Evolutionary conservation across 1,140 invertebrate species (phyloP).

Genomic region (Drosophila saltans): DNA sequence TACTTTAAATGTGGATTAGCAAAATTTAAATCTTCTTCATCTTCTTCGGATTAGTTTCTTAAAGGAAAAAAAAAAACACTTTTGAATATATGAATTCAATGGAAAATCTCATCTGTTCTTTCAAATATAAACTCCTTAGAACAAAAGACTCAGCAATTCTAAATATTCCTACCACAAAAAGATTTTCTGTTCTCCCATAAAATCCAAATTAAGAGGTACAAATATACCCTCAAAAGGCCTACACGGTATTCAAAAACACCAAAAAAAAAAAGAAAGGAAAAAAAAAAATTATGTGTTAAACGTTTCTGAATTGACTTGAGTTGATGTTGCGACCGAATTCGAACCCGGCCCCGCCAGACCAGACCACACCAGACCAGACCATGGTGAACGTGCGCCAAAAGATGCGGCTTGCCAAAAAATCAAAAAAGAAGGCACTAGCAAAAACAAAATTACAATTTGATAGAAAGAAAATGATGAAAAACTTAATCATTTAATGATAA

Average conservation of each 20-base stretch:
- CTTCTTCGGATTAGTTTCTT: no score
- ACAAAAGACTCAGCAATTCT: no score
- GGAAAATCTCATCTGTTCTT: no score
- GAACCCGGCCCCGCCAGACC: background rate
- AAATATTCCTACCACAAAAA: no score
- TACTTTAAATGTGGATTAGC: no score
- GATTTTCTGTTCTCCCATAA: no score
- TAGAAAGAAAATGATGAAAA: slow-evolving; percentile 26
- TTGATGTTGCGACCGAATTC: slow-evolving; percentile 31
- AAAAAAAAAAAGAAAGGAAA: no score
- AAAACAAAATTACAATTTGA: slow-evolving; percentile 73
- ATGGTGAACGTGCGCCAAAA: slow-evolving; percentile 68
- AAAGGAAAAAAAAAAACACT: no score
- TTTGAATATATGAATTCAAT: no score
- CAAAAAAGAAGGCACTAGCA: slow-evolving; percentile 33
- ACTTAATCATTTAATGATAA: slow-evolving; percentile 54
- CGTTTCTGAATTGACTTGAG: slow-evolving; percentile 74
- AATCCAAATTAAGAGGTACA: background rate
- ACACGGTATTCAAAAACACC: background rate
- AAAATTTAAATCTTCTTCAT: no score
- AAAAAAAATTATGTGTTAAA: slow-evolving; percentile 70
- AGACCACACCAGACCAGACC: slow-evolving; percentile 12
- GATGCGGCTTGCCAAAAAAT: slow-evolving; percentile 67
- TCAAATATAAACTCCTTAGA: no score
- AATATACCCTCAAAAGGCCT: background rate